Evolutionary conservation across 1,140 invertebrate species (phyloP).

Genomic region (Lepidurus apus): DNA sequence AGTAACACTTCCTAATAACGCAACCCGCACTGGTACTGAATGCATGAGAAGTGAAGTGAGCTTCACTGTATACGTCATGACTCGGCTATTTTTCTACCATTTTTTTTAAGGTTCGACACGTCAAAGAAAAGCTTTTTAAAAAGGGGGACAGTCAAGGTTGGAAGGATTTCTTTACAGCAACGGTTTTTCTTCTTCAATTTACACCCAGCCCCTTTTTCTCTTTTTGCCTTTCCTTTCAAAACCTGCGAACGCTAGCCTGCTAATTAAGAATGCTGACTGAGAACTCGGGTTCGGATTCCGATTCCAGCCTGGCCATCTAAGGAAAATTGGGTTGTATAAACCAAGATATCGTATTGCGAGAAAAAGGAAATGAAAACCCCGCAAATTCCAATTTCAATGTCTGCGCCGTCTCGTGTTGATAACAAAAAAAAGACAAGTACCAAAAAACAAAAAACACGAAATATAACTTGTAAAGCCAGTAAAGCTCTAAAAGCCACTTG

Average conservation of each 20-base stretch:
- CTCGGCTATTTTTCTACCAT: neutral
- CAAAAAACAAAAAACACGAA: neutral
- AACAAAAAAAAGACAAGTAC: no score
- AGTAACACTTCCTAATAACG: neutral
- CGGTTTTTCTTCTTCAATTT: conserved; percentile 19
- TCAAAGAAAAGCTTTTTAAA: neutral
- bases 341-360: neutral
- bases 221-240: neutral
- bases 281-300: neutral
- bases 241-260: neutral
- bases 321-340: neutral
- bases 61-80: neutral
- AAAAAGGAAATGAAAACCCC: neutral
- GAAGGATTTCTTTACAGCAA: conserved; percentile 9
- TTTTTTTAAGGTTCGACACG: neutral
- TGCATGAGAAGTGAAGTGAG: neutral
- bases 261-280: conserved; percentile 22
- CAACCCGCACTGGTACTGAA: neutral
- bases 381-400: neutral
- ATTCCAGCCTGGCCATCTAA: neutral
- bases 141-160: neutral
- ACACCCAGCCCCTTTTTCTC: neutral
- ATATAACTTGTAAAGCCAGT: no score
- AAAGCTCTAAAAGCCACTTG: neutral
- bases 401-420: neutral